phyloP scores from a whole-genome alignment of 2,113 vertebrate species.

The Columba livia region DNA sequence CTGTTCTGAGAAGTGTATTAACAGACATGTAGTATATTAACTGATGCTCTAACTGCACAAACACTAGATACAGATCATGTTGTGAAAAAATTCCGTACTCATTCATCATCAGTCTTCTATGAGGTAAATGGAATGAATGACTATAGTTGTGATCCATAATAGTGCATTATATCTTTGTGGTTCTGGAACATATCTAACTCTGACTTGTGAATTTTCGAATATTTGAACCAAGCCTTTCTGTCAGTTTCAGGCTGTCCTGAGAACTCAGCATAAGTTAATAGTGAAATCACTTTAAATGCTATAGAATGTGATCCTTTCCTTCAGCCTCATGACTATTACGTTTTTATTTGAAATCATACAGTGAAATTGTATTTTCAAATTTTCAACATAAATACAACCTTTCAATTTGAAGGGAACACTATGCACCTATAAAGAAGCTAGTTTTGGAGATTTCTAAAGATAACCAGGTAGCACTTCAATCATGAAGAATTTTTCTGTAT shows the following conservation, averaged over 20 bases:
- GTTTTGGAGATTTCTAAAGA: not conserved
- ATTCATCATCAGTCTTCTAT: not conserved
- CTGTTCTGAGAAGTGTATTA: not conserved
- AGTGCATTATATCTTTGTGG: not conserved
- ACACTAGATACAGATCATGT: not conserved
- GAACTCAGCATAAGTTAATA: not conserved
- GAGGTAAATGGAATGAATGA: not conserved
- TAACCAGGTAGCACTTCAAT: not conserved
- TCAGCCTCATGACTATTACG: not conserved
- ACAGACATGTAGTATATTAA: not conserved
- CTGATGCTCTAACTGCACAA: not conserved
- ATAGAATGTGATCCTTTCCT: not conserved
- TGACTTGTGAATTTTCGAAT: not conserved
- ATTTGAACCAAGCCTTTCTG: not conserved
- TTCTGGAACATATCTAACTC: not conserved
- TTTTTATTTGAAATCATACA: not conserved
- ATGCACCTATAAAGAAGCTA: not conserved
- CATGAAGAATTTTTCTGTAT: not conserved
- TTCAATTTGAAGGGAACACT: slow-evolving; percentile 2
- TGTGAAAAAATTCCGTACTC: not conserved
- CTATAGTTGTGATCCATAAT: not conserved
- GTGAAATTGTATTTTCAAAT: not conserved
- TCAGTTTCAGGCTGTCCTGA: not conserved
- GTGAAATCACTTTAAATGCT: not conserved
- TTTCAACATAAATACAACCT: not conserved